Conservation (phyloP, 2,113 vertebrate species). For the Pygoscelis adeliae region DNA sequence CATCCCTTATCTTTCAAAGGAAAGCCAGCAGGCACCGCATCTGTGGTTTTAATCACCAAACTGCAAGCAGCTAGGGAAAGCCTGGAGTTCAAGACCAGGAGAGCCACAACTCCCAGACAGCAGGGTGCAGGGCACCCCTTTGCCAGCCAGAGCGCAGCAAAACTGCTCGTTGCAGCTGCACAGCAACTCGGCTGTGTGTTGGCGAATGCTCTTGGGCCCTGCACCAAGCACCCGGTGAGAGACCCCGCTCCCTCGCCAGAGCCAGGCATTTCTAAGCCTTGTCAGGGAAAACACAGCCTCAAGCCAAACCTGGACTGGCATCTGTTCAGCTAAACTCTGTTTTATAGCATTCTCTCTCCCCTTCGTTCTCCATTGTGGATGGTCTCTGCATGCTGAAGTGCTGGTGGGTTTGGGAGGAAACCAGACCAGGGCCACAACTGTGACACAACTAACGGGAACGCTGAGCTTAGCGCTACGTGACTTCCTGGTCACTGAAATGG, state of each 20-base stretch:
- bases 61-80: neutral
- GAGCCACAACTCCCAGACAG: neutral
- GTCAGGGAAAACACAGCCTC: neutral
- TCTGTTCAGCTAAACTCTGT: neutral
- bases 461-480: neutral
- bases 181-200: neutral
- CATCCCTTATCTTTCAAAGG: conserved; percentile 55
- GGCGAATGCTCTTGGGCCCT: neutral
- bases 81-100: conserved; percentile 54
- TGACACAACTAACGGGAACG: neutral
- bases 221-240: neutral
- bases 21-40: neutral
- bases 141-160: neutral
- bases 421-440: neutral
- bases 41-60: conserved; percentile 4
- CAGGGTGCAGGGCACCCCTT: neutral
- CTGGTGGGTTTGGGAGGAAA: neutral
- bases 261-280: neutral
- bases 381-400: neutral
- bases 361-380: neutral
- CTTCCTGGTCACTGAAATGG: neutral
- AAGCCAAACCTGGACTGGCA: neutral
- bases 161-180: neutral
- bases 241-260: neutral
- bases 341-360: neutral